phyloP scores from a whole-genome alignment of 2,113 vertebrate species.

The Hippoglossus stenolepis region DNA sequence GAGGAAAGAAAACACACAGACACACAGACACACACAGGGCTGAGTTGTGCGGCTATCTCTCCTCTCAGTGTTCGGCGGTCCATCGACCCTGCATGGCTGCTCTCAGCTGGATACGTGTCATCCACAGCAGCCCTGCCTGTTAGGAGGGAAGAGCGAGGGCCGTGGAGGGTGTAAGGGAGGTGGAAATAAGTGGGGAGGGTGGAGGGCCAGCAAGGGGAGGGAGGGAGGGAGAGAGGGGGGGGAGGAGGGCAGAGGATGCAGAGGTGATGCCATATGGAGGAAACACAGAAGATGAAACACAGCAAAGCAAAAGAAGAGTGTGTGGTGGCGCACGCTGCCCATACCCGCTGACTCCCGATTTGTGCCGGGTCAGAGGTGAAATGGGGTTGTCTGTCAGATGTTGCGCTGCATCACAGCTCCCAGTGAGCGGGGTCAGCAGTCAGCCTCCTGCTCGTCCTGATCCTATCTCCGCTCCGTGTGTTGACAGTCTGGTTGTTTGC shows the following conservation, averaged over 20 bases:
- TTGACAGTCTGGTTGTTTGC: conserved; percentile 31
- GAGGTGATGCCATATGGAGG: conserved; percentile 11
- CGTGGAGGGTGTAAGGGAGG: conserved; percentile 51
- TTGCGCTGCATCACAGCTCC: conserved; percentile 52
- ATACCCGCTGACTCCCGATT: conserved; percentile 21
- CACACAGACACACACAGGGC: conserved; percentile 37
- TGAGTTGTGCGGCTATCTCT: conserved; percentile 52
- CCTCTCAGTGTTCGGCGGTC: conserved; percentile 58
- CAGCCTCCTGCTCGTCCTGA: conserved; percentile 26
- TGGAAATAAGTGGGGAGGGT: conserved; percentile 61
- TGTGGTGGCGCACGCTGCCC: conserved; percentile 6
- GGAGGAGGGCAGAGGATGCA: conserved; percentile 6
- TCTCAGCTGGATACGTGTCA: conserved; percentile 80
- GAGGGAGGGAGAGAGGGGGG: background rate
- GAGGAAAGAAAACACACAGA: background rate
- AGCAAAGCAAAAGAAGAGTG: conserved; percentile 29
- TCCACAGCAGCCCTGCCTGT: conserved; percentile 72
- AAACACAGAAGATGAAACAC: conserved; percentile 40
- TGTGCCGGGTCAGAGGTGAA: conserved; percentile 65
- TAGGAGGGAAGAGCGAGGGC: conserved; percentile 57
- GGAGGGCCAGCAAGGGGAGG: background rate
- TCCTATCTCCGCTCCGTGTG: conserved; percentile 7
- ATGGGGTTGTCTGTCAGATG: conserved; percentile 64
- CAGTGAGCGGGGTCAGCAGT: conserved; percentile 36
- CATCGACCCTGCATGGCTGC: conserved; percentile 78